Conservation (phyloP, 2,113 vertebrate genomes). For the Syngnathus floridae region DNA sequence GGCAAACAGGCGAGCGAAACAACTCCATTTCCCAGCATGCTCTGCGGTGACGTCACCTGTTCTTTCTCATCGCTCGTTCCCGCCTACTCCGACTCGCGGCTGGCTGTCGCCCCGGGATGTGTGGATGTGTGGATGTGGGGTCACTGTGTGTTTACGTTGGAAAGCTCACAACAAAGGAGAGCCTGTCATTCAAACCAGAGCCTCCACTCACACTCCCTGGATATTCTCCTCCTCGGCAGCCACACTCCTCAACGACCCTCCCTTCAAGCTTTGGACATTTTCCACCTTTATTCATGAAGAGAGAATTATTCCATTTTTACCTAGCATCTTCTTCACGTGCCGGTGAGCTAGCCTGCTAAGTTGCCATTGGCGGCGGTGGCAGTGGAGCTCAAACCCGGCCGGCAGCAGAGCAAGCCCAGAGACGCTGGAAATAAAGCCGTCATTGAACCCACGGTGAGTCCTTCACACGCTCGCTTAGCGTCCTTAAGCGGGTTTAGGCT, state of each 20-base stretch:
- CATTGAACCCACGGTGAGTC: slow-evolving; percentile 44
- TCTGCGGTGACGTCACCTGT: slow-evolving; percentile 9
- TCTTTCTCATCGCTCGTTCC: slow-evolving; percentile 25
- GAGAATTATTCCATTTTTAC: slow-evolving; percentile 12
- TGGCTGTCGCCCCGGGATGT: not conserved
- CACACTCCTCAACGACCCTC: not conserved
- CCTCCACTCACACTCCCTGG: slow-evolving; percentile 8
- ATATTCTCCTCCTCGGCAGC: slow-evolving; percentile 9
- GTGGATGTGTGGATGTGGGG: slow-evolving; percentile 4
- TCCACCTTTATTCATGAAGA: slow-evolving; percentile 8
- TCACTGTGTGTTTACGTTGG: slow-evolving; percentile 58
- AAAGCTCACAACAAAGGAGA: slow-evolving; percentile 67
- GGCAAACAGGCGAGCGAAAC: not conserved
- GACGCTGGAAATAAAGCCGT: slow-evolving; percentile 28
- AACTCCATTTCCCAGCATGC: slow-evolving; percentile 46
- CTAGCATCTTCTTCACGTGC: slow-evolving; percentile 7
- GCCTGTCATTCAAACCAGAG: slow-evolving; percentile 28
- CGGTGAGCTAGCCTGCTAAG: slow-evolving; percentile 51
- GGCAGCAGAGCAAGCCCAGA: slow-evolving; percentile 18
- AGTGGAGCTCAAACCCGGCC: not conserved
- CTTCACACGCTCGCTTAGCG: slow-evolving; percentile 1
- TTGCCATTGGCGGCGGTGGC: slow-evolving; percentile 35
- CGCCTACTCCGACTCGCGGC: slow-evolving; percentile 4
- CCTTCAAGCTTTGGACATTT: not conserved
- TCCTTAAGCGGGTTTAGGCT: not conserved